A percentile compares a stretch with the other conserved stretches of the same genome.
Conservation (phyloP, 2,888 invertebrate genomes). For the Euproctis similis region DNA sequence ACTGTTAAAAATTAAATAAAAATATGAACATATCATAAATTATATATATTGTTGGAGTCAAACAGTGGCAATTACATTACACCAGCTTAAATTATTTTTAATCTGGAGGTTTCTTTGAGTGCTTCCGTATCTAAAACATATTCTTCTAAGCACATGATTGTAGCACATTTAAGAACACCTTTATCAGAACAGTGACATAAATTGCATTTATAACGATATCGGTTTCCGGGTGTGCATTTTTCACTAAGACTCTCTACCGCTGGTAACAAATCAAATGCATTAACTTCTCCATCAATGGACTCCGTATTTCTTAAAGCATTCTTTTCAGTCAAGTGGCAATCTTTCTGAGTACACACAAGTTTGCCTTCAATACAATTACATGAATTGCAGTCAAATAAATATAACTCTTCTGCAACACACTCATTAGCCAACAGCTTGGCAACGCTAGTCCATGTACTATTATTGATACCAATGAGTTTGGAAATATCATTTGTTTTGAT, state of each 20-base stretch:
- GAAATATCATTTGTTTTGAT: slow-evolving; percentile 17
- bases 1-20: too few species aligned
- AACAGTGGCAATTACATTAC: too few species aligned
- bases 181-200: slow-evolving; percentile 33
- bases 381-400: slow-evolving; percentile 34
- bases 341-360: slow-evolving; percentile 22
- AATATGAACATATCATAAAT: too few species aligned
- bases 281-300: background rate
- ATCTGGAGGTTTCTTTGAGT: slow-evolving; percentile 8
- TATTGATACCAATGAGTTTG: slow-evolving; percentile 19
- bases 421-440: slow-evolving; percentile 1
- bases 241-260: slow-evolving; percentile 16
- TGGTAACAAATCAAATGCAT: slow-evolving; percentile 15
- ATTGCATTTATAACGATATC: slow-evolving; percentile 40
- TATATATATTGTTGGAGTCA: too few species aligned
- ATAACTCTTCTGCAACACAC: slow-evolving; percentile 11
- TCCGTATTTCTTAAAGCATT: slow-evolving; percentile 7
- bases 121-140: slow-evolving; percentile 17
- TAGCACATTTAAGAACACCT: slow-evolving; percentile 30
- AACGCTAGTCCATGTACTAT: slow-evolving; percentile 6
- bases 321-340: slow-evolving; percentile 12
- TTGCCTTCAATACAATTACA: slow-evolving; percentile 27
- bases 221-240: slow-evolving; percentile 30
- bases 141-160: slow-evolving; percentile 38
- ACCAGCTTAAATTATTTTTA: too few species aligned